phyloP scores from a whole-genome alignment of 2,113 vertebrate genomes.

The Rhynchomys soricoides region DNA sequence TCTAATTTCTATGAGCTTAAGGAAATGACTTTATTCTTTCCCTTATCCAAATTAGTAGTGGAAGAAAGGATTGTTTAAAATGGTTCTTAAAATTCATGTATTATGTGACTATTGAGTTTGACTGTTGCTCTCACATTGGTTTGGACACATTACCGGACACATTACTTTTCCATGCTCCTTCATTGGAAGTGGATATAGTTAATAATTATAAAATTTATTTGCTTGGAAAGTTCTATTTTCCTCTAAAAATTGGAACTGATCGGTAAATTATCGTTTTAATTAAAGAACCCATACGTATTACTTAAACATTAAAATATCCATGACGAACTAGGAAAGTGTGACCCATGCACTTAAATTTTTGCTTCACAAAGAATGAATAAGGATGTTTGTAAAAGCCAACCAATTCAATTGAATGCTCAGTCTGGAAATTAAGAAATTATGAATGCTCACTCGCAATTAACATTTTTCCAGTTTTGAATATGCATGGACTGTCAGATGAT shows the following conservation, averaged over 20 bases:
- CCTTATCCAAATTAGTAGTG: background rate
- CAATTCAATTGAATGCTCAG: background rate
- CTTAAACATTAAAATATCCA: conserved; percentile 39
- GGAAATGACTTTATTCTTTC: background rate
- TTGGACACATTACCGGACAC: background rate
- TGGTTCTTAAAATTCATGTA: background rate
- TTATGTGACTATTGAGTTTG: background rate
- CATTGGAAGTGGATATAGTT: background rate
- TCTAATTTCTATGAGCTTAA: background rate
- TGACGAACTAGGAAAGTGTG: background rate
- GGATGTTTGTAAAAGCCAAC: background rate
- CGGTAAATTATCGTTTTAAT: conserved; percentile 5
- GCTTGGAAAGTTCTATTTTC: background rate
- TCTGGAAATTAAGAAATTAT: conserved; percentile 31
- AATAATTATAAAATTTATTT: conserved; percentile 50
- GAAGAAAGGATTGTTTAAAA: background rate
- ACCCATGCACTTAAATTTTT: background rate
- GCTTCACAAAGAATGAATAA: conserved; percentile 37
- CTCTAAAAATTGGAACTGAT: conserved; percentile 6
- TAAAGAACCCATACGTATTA: background rate
- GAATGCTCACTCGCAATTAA: background rate
- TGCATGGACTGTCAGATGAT: conserved; percentile 19
- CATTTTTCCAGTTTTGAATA: conserved; percentile 51
- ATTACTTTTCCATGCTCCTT: background rate
- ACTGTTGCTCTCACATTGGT: background rate